Evolutionary conservation across 2,113 vertebrate genomes (phyloP), one percentile per base, ranked within the genome.

Genomic region (Erpornis zantholeuca): DNA sequence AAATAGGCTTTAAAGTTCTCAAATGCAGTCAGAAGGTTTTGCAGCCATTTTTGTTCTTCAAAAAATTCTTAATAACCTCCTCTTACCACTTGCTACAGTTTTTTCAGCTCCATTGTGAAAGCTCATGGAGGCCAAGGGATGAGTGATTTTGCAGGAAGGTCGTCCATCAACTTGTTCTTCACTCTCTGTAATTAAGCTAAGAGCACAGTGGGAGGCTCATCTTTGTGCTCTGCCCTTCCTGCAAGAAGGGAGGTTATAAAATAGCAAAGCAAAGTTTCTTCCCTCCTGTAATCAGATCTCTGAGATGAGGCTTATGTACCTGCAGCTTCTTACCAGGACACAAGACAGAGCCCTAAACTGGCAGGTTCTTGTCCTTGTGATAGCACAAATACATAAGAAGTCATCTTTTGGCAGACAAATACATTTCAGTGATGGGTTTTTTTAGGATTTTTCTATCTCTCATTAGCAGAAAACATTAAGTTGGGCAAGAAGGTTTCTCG

Each of bases 141-240:
- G 94, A 92, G 49, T 68, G 86, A 88, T 96, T 76, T 91, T 19
- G 4, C 52, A 35, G 83, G 90, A 90, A 69, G 69, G 86, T 95
- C 49, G 7, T 95, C 68, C 86, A 81, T 96, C 93, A 96, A 54
- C 38, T 96, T 53, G 12, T 45, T 92, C 68, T 33, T 96, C 68
- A 16, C 59, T 81, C 60, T 71, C 79, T 81, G 47, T 92, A 95
- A 92, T 96, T 95, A 92, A 89, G 80, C 81, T 84, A 63, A 60
- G 69, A 86, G 88, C 91, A 69, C 86, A 94, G 90, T 52, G 40
- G 83, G 92, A 93, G 65, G 72, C 80, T 95, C 88, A 83, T 94
- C 81, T 96, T 93, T 81, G 86, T 84, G 42, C 31, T 14, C 10
- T 72, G 92, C 86, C 91, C 95, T 96, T 97, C 75, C 53, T 90